phyloP scores from a whole-genome alignment of 1,140 invertebrate genomes.

The Drosophila lowei region DNA sequence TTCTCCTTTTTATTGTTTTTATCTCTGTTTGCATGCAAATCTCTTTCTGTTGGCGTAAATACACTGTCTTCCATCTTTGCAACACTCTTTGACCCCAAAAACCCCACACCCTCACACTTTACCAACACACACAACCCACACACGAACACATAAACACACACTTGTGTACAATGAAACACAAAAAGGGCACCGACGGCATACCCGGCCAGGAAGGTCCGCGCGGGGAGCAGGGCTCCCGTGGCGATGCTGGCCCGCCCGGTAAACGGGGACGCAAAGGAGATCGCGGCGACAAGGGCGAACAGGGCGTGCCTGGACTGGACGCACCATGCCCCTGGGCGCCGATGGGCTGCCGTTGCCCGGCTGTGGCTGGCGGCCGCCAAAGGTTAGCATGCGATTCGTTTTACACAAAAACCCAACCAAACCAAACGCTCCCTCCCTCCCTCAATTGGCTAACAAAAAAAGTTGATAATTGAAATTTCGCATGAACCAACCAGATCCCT shows the following conservation, averaged over 20 bases:
- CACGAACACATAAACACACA: slow-evolving; percentile 15
- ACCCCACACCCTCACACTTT: slow-evolving; percentile 8
- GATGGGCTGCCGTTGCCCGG: slow-evolving; percentile 97
- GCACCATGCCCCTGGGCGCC: slow-evolving; percentile 96
- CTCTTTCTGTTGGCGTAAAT: slow-evolving; percentile 56
- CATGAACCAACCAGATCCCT: slow-evolving; percentile 34
- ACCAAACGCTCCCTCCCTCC: not conserved
- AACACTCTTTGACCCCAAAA: slow-evolving; percentile 30
- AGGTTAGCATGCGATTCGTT: slow-evolving; percentile 85
- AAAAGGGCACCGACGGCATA: slow-evolving; percentile 95
- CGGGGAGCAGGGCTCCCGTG: slow-evolving; percentile 94
- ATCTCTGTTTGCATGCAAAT: slow-evolving; percentile 65
- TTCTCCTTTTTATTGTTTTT: slow-evolving; percentile 47
- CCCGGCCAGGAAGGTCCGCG: slow-evolving; percentile 92
- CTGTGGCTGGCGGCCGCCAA: slow-evolving; percentile 95
- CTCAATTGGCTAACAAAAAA: slow-evolving; percentile 47
- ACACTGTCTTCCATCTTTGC: slow-evolving; percentile 39
- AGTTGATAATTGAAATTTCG: slow-evolving; percentile 51
- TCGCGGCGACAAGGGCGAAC: slow-evolving; percentile 95
- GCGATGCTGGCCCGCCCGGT: slow-evolving; percentile 92
- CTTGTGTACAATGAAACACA: slow-evolving; percentile 6
- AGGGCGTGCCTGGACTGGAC: slow-evolving; percentile 95
- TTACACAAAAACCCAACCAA: slow-evolving; percentile 6
- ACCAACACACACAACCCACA: slow-evolving; percentile 9
- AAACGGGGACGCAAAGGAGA: slow-evolving; percentile 95